Percentiles rank a stretch among this genome's conserved stretches.
phyloP scores from a whole-genome alignment of 2,113 vertebrate species.

The Trematocara marginatum region DNA sequence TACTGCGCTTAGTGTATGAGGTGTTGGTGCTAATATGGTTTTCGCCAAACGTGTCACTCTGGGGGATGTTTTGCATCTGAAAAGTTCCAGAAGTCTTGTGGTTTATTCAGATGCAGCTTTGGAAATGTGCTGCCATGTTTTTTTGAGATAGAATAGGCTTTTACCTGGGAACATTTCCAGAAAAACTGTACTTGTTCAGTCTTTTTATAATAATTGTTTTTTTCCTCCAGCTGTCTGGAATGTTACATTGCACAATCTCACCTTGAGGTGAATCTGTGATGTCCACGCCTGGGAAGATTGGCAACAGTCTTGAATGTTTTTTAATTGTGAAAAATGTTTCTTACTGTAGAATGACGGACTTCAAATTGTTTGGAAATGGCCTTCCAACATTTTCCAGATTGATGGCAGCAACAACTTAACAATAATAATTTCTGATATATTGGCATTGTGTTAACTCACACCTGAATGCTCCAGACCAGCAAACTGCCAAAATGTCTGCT shows the following conservation, averaged over 20 bases:
- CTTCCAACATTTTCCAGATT: neutral
- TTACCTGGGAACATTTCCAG: neutral
- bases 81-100: neutral
- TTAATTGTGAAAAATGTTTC: neutral
- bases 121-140: neutral
- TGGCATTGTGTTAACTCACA: neutral
- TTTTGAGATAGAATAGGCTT: neutral
- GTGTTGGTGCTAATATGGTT: neutral
- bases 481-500: neutral
- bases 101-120: neutral
- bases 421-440: neutral
- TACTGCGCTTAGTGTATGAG: neutral
- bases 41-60: neutral
- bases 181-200: neutral
- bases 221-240: neutral
- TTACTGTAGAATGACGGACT: neutral
- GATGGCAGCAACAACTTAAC: neutral
- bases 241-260: neutral
- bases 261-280: neutral
- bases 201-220: neutral
- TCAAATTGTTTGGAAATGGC: neutral
- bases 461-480: neutral
- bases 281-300: neutral
- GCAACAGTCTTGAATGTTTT: neutral
- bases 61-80: neutral